A percentile compares a stretch with the other conserved stretches of the same genome.
phyloP scores from a whole-genome alignment of 2,888 invertebrate species.

The Phyllotreta cruciferae region DNA sequence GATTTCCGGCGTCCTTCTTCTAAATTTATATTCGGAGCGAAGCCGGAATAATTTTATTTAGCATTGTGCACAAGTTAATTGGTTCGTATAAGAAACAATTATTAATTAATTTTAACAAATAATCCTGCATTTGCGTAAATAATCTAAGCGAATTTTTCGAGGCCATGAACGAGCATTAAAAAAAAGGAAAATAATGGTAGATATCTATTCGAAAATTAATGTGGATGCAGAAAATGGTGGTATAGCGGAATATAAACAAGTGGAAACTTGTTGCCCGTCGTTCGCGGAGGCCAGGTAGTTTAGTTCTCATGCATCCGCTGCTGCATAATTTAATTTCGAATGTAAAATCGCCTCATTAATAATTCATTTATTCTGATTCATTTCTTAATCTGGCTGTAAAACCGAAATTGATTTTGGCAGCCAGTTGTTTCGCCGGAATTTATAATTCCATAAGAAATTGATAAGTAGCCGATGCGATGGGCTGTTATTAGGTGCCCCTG shows the following conservation, averaged over 20 bases:
- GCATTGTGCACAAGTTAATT: not conserved
- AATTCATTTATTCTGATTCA: constrained; percentile 38
- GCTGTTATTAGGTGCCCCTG: no score
- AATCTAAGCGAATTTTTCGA: no score
- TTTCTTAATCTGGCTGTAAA: constrained; percentile 32
- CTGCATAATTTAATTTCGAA: constrained; percentile 34
- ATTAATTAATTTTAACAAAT: not conserved
- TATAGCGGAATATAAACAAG: constrained; percentile 24
- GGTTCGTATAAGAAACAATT: constrained; percentile 3
- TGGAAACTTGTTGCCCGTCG: constrained; percentile 28
- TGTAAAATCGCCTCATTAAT: constrained; percentile 35
- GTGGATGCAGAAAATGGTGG: not conserved
- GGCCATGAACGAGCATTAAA: no score
- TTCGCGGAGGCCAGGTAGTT: constrained; percentile 27
- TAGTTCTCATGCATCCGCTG: constrained; percentile 26
- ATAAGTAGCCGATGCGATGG: constrained; percentile 16
- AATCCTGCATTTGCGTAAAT: not conserved
- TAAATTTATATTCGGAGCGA: constrained; percentile 1
- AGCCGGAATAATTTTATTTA: no score
- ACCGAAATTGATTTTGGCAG: constrained; percentile 37
- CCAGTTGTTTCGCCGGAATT: constrained; percentile 31
- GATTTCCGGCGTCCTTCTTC: constrained; percentile 12
- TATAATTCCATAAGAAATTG: constrained; percentile 28
- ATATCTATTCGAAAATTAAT: constrained; percentile 4
- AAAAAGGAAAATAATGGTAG: not conserved